Percentiles rank a stretch among this genome's conserved stretches.
These are phyloP conservation scores for Crotalus helleri DNA, from an alignment of 2,113 vertebrate species.

Conservation along the genomic window DNA sequence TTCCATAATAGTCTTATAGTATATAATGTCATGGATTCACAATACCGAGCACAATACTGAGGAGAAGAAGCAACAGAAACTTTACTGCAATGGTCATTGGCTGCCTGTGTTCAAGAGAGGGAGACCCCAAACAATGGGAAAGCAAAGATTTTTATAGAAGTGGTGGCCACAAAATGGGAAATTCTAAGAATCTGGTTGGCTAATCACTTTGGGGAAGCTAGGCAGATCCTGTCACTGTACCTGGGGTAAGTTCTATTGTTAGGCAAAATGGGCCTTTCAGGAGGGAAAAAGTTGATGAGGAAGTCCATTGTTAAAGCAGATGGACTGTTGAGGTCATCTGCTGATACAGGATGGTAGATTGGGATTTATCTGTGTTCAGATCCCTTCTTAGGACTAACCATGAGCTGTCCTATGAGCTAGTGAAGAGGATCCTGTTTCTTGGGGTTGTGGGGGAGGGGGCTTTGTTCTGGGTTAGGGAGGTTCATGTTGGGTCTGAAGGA, in stretches of 20 bases:
- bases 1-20: neutral
- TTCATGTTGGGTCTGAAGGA: too few relatives aligned
- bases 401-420: too few relatives aligned
- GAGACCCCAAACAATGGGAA: neutral
- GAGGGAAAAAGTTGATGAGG: neutral
- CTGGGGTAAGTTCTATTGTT: neutral
- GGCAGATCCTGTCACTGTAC: neutral
- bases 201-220: neutral
- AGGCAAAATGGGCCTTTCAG: neutral
- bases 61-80: neutral
- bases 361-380: too few relatives aligned
- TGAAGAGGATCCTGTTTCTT: too few relatives aligned
- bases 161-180: neutral
- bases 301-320: neutral
- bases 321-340: too few relatives aligned
- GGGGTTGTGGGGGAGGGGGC: too few relatives aligned
- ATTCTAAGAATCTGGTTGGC: neutral
- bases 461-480: too few relatives aligned
- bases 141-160: neutral
- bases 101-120: neutral
- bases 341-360: too few relatives aligned
- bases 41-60: neutral
- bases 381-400: too few relatives aligned
- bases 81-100: neutral
- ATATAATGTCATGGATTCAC: neutral